A percentile compares a stretch with the other conserved stretches of the same genome.
Conservation (phyloP, 92 coral and sea anemone species). For the Parazoanthus swiftii region DNA sequence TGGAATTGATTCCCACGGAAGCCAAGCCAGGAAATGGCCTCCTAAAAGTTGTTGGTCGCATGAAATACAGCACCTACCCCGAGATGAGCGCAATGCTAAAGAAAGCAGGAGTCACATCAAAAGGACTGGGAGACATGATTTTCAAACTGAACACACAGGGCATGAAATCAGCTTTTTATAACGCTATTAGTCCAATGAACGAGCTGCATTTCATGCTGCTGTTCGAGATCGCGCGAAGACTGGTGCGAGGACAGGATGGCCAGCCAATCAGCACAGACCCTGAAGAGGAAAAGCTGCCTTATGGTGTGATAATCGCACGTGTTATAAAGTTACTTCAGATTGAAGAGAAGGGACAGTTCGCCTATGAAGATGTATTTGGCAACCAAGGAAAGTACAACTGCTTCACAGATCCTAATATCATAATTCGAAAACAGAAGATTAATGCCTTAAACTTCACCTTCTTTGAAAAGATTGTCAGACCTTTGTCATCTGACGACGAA, state of each 20-base stretch:
- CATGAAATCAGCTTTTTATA: conserved; percentile 79
- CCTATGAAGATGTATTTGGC: conserved; percentile 75
- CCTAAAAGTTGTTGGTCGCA: conserved; percentile 77
- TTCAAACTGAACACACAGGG: conserved; percentile 77
- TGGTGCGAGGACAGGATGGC: conserved; percentile 82
- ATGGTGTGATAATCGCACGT: conserved; percentile 72
- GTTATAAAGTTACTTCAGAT: conserved; percentile 60
- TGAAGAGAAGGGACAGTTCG: conserved; percentile 65
- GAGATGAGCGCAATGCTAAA: conserved; percentile 75
- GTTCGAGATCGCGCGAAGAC: conserved; percentile 79
- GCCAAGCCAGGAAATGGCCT: conserved; percentile 81
- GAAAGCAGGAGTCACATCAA: conserved; percentile 75
- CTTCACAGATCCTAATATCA: conserved; percentile 68
- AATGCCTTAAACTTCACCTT: conserved; percentile 67
- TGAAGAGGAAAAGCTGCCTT: conserved; percentile 72
- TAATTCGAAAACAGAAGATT: conserved; percentile 73
- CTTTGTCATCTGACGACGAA: conserved; percentile 51
- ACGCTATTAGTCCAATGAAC: conserved; percentile 89
- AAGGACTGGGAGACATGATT: conserved; percentile 84
- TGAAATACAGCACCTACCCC: conserved; percentile 74
- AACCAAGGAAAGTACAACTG: conserved; percentile 69
- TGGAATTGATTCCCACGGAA: conserved; percentile 81
- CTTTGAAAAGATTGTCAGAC: conserved; percentile 64
- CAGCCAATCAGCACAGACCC: conserved; percentile 74
- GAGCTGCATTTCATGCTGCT: conserved; percentile 86